Base-by-base conservation (phyloP, 2,888 invertebrate genomes). In the Drosophila silvestris region DNA sequence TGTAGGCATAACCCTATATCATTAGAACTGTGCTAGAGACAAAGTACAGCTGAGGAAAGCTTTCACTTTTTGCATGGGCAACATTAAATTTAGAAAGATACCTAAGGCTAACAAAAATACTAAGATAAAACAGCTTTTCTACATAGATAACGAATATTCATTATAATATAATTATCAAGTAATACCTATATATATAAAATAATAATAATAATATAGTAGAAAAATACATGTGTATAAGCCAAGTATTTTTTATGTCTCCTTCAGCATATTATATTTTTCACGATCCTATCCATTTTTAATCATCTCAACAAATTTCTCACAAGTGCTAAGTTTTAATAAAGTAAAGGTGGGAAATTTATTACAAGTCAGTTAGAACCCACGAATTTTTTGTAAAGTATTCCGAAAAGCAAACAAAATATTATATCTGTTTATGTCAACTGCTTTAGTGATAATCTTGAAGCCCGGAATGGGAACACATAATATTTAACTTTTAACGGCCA, bases 401-500 rank as follows among this genome's bases (percentile, higher is more conserved):
- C 10, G n/a, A 12, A 59, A 16, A 26, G 5, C 9, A 0, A 22
- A 16, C 41, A 5, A 58, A 3, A 58, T 58, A 58, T 22, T 32
- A 26, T 19, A 12, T 58, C 22, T 32, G 44, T 44, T 58, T 32
- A 26, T 32, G 41, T 26, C 14, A 33, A 26, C 10, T 41, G 57
- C 2, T 22, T 22, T 12, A 16, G 32, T 32, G 44, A 32, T 58
- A 16, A 44, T 58, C 10, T 41, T 12, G n/a, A 16, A 30, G 39
- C 32, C n/a, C 3, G 30, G 57, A 69, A n/a, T 72, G 72, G 58
- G 60, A 71, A 71, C 59, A 71, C 58, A 58, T 52, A 58, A 69
- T 68, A 78, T 72, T 67, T 61, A 68, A 47, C 50, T 65, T 63
- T 74, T 61, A 74, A 41, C 53, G 52, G 26, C 16, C 62, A 44